Conservation (phyloP, 2,113 vertebrate genomes). For the Progne subis region DNA sequence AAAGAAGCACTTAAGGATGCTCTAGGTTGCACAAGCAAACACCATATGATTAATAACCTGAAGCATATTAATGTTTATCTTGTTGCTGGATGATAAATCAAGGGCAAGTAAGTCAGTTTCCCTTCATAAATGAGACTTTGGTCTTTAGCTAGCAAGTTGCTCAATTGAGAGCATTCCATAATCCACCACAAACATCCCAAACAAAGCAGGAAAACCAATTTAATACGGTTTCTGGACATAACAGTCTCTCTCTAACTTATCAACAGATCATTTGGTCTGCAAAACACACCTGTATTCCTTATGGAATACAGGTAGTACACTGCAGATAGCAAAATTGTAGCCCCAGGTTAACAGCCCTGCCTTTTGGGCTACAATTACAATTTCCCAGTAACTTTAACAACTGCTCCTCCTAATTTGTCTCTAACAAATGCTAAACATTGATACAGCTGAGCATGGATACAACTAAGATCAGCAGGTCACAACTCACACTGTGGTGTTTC, state of each 20-base stretch:
- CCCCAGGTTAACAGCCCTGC: background rate
- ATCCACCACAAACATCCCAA: background rate
- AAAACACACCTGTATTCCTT: background rate
- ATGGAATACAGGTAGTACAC: accelerated
- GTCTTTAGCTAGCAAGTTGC: background rate
- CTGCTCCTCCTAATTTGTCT: background rate
- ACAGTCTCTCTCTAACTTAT: background rate
- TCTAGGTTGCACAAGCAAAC: background rate
- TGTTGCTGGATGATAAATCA: background rate
- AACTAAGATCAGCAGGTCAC: background rate
- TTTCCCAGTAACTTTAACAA: background rate
- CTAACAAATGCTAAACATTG: background rate
- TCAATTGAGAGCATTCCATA: background rate
- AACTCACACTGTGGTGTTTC: background rate
- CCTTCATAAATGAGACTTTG: background rate
- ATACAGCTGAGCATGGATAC: background rate
- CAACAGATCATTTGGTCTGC: background rate
- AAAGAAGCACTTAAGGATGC: background rate
- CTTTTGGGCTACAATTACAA: background rate
- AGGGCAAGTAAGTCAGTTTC: background rate
- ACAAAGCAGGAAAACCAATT: background rate
- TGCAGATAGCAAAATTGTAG: background rate
- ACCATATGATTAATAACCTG: background rate
- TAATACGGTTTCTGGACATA: background rate
- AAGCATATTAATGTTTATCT: background rate